A percentile compares a stretch with the other conserved stretches of the same genome.
These are phyloP conservation scores for Acanthococcus lagerstroemiae DNA, from an alignment of 2,888 invertebrate species.

Conservation along the genomic window DNA sequence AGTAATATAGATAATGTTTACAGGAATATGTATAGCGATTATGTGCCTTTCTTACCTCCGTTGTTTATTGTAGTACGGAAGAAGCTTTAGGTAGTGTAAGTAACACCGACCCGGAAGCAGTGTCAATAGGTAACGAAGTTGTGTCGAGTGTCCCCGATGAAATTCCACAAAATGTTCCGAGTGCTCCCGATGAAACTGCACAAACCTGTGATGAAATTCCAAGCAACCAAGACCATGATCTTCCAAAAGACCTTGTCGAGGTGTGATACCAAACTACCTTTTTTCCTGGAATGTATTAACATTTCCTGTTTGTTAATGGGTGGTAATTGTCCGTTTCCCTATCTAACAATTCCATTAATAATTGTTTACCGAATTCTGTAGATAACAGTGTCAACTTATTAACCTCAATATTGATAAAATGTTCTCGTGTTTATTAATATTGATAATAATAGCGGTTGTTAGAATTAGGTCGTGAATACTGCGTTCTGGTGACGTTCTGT, in stretches of 20 bases:
- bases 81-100: conserved; percentile 16
- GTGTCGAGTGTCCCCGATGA: conserved; percentile 3
- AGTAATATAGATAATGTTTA: conserved; percentile 2
- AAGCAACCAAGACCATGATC: not conserved
- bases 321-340: no score
- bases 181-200: conserved; percentile 3
- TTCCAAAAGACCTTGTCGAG: not conserved
- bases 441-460: no score
- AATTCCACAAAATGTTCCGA: conserved; percentile 7
- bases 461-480: no score
- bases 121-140: conserved; percentile 16
- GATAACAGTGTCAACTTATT: no score
- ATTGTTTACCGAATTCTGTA: no score
- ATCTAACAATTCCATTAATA: no score
- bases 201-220: not conserved
- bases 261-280: not conserved
- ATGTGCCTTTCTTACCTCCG: conserved; percentile 24
- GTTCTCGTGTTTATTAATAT: no score
- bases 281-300: not conserved
- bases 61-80: conserved; percentile 29
- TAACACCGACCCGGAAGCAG: conserved; percentile 11
- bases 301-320: no score
- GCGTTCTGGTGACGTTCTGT: no score
- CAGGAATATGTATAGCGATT: conserved; percentile 21
- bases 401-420: no score